phyloP scores from a whole-genome alignment of 2,113 vertebrate species.

The Ptilonorhynchus violaceus region DNA sequence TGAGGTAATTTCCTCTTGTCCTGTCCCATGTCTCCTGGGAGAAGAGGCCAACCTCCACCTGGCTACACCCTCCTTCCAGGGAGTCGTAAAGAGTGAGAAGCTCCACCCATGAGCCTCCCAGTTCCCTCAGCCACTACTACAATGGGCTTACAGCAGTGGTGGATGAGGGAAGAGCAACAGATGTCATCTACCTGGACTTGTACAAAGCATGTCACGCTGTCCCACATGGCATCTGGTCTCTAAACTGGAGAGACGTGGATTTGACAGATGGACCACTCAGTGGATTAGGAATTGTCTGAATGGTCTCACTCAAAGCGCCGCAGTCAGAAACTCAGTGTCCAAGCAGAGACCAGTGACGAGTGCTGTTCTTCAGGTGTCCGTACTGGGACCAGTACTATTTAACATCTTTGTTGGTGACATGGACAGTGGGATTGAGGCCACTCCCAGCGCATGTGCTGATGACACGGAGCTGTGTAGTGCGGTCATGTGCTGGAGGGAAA shows the following conservation, averaged over 20 bases:
- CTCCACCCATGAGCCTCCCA: not conserved
- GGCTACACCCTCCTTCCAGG: not conserved
- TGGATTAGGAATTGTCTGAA: not conserved
- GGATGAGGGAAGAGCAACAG: not conserved
- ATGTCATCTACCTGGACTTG: not conserved
- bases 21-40: not conserved
- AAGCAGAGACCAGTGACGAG: not conserved
- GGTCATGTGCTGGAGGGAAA: not conserved
- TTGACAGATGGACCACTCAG: not conserved
- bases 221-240: not conserved
- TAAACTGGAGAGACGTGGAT: not conserved
- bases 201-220: not conserved
- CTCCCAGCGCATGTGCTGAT: not conserved
- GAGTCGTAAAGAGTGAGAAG: rapidly evolving
- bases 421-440: not conserved
- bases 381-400: not conserved
- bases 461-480: not conserved
- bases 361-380: not conserved
- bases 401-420: not conserved
- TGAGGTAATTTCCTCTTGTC: not conserved
- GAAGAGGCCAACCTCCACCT: rapidly evolving
- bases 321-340: not conserved
- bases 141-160: not conserved
- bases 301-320: not conserved
- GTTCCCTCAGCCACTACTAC: not conserved